Evolutionary conservation across 2,888 invertebrate species (phyloP).

Genomic region (Anaspis maculata): DNA sequence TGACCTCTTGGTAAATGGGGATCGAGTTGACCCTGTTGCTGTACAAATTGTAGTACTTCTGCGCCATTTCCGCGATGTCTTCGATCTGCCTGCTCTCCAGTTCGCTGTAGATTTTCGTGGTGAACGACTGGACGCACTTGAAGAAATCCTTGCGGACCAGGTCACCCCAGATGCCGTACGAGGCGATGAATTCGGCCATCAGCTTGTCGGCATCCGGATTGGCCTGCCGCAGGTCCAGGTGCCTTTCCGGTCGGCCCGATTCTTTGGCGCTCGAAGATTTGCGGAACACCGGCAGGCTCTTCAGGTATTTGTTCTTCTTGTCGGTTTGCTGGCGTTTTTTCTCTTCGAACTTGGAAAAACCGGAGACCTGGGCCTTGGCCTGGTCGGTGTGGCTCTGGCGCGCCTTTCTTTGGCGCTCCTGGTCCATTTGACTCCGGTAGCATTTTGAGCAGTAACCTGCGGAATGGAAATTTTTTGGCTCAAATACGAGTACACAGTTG

Average conservation of each 20-base stretch:
- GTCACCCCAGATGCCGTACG: constrained; percentile 41
- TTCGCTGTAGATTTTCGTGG: constrained; percentile 54
- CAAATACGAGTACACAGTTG: too few species aligned
- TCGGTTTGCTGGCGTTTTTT: constrained; percentile 65
- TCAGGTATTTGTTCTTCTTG: constrained; percentile 68
- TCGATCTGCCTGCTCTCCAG: constrained; percentile 60
- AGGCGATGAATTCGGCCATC: constrained; percentile 34
- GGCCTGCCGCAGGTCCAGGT: constrained; percentile 36
- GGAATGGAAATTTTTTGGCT: too few species aligned
- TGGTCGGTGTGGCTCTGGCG: constrained; percentile 22
- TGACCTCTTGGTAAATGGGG: constrained; percentile 53
- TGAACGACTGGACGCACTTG: constrained; percentile 59
- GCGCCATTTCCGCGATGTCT: constrained; percentile 81
- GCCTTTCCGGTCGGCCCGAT: constrained; percentile 38
- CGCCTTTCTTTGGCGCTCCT: constrained; percentile 48
- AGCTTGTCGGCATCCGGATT: constrained; percentile 47
- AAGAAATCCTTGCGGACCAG: constrained; percentile 55
- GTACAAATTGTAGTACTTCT: constrained; percentile 82
- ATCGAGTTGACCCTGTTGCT: constrained; percentile 64
- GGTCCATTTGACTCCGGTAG: constrained; percentile 70
- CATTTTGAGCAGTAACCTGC: constrained; percentile 91
- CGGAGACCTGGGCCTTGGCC: constrained; percentile 42
- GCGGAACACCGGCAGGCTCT: constrained; percentile 59
- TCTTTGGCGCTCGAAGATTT: constrained; percentile 55
- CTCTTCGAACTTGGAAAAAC: constrained; percentile 79